These are phyloP conservation scores for Bombus superbus DNA, from an alignment of 1,140 invertebrate species.

Conservation along the genomic window DNA sequence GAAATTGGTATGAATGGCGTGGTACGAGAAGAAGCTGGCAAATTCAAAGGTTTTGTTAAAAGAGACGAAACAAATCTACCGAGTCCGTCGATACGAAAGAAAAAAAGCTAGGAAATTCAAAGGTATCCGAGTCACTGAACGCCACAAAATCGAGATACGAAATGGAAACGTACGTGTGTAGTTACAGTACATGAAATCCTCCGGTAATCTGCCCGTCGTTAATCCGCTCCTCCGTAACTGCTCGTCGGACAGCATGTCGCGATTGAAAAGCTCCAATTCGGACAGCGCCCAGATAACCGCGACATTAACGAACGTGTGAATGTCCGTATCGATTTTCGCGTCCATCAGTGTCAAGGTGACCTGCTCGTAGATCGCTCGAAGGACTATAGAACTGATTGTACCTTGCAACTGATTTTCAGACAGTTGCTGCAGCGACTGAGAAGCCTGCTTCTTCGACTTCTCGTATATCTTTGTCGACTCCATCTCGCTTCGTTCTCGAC, in stretches of 20 bases:
- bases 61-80: too few species aligned
- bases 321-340: conserved; percentile 9
- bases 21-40: too few species aligned
- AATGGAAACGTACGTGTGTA: not conserved
- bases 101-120: not conserved
- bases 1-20: too few species aligned
- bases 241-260: not conserved
- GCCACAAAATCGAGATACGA: not conserved
- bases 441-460: conserved; percentile 47
- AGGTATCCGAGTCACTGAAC: not conserved
- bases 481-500: not conserved
- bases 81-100: too few species aligned
- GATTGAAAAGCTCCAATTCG: conserved; percentile 40
- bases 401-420: not conserved
- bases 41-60: too few species aligned
- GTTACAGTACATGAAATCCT: not conserved
- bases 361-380: conserved; percentile 47
- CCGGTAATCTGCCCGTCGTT: not conserved
- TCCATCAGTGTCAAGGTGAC: conserved; percentile 36
- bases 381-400: conserved; percentile 29
- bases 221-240: not conserved
- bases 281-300: conserved; percentile 36
- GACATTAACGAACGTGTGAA: conserved; percentile 48
- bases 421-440: not conserved
- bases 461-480: conserved; percentile 14